Base-by-base conservation (phyloP, 2,888 invertebrate species). In the Pterostichus madidus region DNA sequence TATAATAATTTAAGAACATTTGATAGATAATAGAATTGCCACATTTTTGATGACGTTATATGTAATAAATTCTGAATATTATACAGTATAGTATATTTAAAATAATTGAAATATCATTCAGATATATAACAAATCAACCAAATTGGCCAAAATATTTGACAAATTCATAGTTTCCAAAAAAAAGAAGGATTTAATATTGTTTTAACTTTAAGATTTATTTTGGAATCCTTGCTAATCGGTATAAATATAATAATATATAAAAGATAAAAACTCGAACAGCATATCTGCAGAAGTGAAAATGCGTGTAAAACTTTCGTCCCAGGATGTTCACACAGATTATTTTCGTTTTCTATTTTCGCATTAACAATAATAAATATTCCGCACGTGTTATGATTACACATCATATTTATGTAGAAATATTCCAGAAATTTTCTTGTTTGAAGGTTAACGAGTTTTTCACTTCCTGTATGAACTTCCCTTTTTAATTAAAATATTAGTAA, bases 401-500 rank as follows among this genome's bases (percentile, higher is more conserved):
- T 39, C 39, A 39, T 3, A 3, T 10, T 17, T 17, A 17, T 13
- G 17, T 24, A 56, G 56, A 17, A 1, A 24, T 24, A 24, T 24
- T 24, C 15, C 13, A 56, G 13, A 56, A 56, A 17, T 3, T 56
- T 31, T 56, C 2, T 56, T 56, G 56, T 56, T 5, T 56, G 2
- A 17, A 56, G 5, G 5, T 11, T 49, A 6, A 56, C n/a, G 52
- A 13, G 24, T 24, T 13, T 13, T 5, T 15, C 0, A 15, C 15
- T 10, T 64, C 39, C 39, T n/a, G 68, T 71, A 5, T 71, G 17
- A 39, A 64, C 31, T 32, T 35, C 31, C 64, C 35, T 35, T 32
- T n/a, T 13, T 32, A 10, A 24, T 17, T 11, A 75, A 32, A 75
- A 49, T 75, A 52, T 52, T 75, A 75, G 49, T 75, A 64, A 73